Base-by-base conservation (phyloP, 2,113 vertebrate genomes). In the Erythrolamprus reginae region DNA sequence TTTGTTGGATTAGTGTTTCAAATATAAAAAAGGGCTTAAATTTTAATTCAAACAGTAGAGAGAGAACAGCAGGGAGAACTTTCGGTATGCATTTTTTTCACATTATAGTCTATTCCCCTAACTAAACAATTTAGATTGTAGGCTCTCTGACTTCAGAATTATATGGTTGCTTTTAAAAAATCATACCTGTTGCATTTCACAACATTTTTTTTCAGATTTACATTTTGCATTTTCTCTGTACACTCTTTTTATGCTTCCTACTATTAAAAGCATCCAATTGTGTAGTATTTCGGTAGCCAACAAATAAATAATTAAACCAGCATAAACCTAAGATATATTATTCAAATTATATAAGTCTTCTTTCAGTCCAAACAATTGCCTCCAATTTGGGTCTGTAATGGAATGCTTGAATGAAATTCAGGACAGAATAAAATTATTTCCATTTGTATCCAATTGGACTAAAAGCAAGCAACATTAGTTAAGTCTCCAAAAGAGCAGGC, bases 101-200 rank as follows among this genome's bases (percentile, higher is more conserved):
- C 82, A 70, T 45, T 65, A 55, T 10, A 92, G 23, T 1, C 86
- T 8, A 88, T 38, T 86, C 15, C 65, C 50, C 90, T 56, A 89
- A 24, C 50, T 8, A 92, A 1, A 7, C 10, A n/a, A 24, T 33
- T 0, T 23, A 15, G 51, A 82, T 87, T 89, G 15, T 86, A 86
- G 15, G 7, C 4, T 90, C 15, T 50, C 45, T 89, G 45, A 90
- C 3, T 93, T 94, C 89, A 90, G 45, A 65, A 85, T 90, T 90
- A 51, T 50, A 51, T 38, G 61, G 56, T 23, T 42, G 56, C 84
- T 58, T 8, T 65, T 5, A n/a, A 77, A 0, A 4, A 26, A 52
- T 15, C 48, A 56, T 50, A 33, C 1, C 10, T 33, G 45, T 84
- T 84, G 13, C 12, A 65, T 86, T 61, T 65, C 56, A 48, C 15